Evolutionary conservation across 2,113 vertebrate species (phyloP).

Genomic region (Trogon melanurus): DNA sequence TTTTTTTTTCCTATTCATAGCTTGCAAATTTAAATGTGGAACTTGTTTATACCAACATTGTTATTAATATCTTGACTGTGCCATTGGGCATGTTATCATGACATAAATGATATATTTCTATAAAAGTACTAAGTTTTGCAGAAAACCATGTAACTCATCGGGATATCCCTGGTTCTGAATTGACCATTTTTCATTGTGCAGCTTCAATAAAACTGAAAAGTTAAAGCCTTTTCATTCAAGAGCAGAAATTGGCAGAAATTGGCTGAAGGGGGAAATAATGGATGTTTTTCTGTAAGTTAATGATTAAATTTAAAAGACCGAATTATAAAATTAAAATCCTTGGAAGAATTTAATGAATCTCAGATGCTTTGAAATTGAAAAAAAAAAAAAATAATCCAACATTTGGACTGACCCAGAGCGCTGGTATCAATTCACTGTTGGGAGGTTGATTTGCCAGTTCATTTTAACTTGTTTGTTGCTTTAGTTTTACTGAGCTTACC

Average conservation of each 20-base stretch:
- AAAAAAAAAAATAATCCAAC: background rate
- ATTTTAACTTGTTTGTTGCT: slow-evolving; percentile 56
- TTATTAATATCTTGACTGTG: background rate
- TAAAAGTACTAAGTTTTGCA: background rate
- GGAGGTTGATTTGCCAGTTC: background rate
- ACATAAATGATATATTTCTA: background rate
- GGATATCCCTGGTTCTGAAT: background rate
- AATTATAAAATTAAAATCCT: background rate
- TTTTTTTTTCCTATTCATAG: background rate
- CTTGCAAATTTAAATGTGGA: background rate
- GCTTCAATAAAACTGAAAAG: background rate
- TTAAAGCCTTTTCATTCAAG: background rate
- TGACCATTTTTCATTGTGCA: background rate
- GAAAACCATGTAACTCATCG: background rate
- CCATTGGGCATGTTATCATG: background rate
- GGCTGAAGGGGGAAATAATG: background rate
- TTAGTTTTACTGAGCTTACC: slow-evolving; percentile 58
- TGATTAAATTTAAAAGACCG: background rate
- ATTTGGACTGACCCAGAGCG: background rate
- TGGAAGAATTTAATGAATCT: slow-evolving; percentile 1
- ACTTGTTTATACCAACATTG: background rate
- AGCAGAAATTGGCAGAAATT: background rate
- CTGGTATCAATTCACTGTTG: slow-evolving; percentile 16
- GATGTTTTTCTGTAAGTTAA: background rate
- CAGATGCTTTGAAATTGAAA: background rate